These are phyloP conservation scores for Antigone vipio DNA, from an alignment of 2,113 vertebrate species.

Conservation along the genomic window DNA sequence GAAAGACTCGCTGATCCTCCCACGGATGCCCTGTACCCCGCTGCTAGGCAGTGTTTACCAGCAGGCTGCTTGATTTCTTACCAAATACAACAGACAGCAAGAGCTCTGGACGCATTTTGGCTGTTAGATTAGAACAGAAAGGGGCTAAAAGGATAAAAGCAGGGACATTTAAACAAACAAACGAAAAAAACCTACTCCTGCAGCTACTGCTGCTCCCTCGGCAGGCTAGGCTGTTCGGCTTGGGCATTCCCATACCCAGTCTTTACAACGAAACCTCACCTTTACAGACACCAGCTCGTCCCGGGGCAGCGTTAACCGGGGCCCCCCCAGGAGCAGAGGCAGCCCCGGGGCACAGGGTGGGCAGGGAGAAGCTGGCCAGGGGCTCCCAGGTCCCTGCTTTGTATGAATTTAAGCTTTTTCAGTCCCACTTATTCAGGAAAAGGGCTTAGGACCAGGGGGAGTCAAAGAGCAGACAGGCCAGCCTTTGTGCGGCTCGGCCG, in stretches of 20 bases:
- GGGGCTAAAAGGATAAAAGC: not conserved
- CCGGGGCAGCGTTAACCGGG: rapidly evolving
- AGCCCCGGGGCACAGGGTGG: not conserved
- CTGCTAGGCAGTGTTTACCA: not conserved
- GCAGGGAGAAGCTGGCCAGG: not conserved
- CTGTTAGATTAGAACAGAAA: not conserved
- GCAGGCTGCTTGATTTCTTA: not conserved
- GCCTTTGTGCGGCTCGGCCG: not conserved
- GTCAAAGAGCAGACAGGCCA: constrained; percentile 10
- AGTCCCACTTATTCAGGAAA: not conserved
- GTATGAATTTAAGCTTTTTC: constrained; percentile 33
- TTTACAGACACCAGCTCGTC: not conserved
- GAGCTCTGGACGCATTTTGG: not conserved
- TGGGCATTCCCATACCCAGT: not conserved
- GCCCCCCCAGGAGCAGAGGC: not conserved
- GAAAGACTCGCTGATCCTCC: not conserved
- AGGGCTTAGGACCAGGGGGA: not conserved
- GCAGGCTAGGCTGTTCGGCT: not conserved
- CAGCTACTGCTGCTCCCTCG: not conserved
- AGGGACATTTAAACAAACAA: not conserved
- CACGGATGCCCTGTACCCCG: not conserved
- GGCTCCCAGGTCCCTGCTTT: not conserved
- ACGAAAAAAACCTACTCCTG: not conserved
- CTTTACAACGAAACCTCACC: not conserved
- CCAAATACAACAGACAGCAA: not conserved